Evolutionary conservation across 2,888 invertebrate genomes (phyloP).

Genomic region (Branchellion lobata): DNA sequence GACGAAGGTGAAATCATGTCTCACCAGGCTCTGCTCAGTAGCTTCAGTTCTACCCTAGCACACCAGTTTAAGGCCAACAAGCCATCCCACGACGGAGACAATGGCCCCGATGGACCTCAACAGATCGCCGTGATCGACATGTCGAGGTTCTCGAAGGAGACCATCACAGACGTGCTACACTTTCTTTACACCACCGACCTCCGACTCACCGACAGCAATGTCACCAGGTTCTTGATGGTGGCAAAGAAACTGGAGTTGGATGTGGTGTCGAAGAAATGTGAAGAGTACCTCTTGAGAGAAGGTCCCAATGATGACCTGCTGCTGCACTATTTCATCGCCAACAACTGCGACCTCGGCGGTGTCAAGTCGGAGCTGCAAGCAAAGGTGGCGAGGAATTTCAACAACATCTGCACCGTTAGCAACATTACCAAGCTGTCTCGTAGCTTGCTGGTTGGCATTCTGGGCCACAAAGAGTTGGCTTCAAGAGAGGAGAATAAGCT

Average conservation of each 20-base stretch:
- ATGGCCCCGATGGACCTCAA: not conserved
- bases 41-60: conserved; percentile 33
- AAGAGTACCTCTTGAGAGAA: conserved; percentile 1
- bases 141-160: conserved; percentile 20
- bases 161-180: conserved; percentile 14
- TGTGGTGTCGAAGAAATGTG: conserved; percentile 13
- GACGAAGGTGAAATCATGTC: conserved; percentile 36
- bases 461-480: conserved; percentile 13
- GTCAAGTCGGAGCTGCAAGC: not conserved
- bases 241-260: conserved; percentile 20
- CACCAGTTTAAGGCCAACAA: conserved; percentile 16
- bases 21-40: conserved; percentile 36
- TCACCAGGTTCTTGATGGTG: conserved; percentile 24
- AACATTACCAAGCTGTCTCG: conserved; percentile 23
- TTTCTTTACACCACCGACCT: conserved; percentile 35
- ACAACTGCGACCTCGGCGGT: conserved; percentile 25
- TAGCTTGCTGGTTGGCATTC: conserved; percentile 4
- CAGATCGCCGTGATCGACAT: conserved; percentile 28
- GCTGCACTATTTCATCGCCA: conserved; percentile 35
- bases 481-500: conserved; percentile 22
- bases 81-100: not conserved
- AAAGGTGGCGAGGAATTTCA: conserved; percentile 20
- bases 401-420: conserved; percentile 8
- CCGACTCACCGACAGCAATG: conserved; percentile 6
- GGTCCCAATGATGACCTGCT: conserved; percentile 1